Base-by-base conservation (phyloP, 2,113 vertebrate genomes). In the Mesoclemmys tuberculata region DNA sequence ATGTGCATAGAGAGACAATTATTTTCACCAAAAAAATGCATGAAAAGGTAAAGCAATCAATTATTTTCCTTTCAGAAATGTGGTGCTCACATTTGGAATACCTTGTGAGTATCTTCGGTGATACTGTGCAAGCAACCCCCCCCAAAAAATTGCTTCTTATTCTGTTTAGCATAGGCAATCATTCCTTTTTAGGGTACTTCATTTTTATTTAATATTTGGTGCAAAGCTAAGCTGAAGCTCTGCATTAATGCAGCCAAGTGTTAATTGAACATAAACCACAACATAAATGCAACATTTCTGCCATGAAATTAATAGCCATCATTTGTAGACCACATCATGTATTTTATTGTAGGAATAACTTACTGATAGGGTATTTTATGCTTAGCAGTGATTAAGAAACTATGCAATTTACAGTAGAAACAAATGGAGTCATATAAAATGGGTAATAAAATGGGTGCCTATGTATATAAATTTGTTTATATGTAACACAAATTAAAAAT, bases 201-300 rank as follows among this genome's bases (percentile, higher is more conserved):
- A 87, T 94, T 95, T 95, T 96, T 64, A 92, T 96, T 91, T 92
- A 92, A 49, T 89, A 68, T 93, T 87, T 48, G 6, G 27, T 82
- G 93, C 91, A 92, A 2, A 89, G 92, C 80, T 93, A 10, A 49
- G 22, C 78, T 90, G 92, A 94, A 85, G 94, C 8, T 92, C 94
- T 90, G 49, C 64, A 90, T 95, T 96, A 95, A 96, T 92, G n/a
- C 24, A 82, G 24, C 44, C 93, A 93, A 87, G 93, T 96, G 95
- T 97, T 97, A 97, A 97, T 93, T 97, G 97, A 89, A 95, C 95
- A 92, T 95, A 95, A 97, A 95, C 91, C 51, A 89, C 80, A 89
- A 90, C 80, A 88, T 90, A 95, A 96, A 92, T 92, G 84, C 77
- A 95, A 90, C 88, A 89, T 94, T 90, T 93, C 71, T 95, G 88